These are phyloP conservation scores for Lanius ludovicianus DNA, from an alignment of 2,113 vertebrate genomes.

Conservation along the genomic window DNA sequence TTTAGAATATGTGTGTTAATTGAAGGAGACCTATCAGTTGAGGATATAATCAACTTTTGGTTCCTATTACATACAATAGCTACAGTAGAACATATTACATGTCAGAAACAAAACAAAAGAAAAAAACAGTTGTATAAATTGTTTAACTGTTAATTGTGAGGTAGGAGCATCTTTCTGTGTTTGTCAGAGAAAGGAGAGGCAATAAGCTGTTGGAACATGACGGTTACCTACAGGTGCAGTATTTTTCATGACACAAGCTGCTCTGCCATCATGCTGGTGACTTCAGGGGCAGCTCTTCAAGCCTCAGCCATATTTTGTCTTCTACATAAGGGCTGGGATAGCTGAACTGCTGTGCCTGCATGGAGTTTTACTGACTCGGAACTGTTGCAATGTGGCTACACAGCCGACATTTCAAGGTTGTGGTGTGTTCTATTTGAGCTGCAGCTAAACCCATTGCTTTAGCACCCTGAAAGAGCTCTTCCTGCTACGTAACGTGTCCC, in stretches of 20 bases:
- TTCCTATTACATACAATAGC: not conserved
- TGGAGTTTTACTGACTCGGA: not conserved
- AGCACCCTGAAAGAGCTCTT: not conserved
- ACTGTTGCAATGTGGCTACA: not conserved
- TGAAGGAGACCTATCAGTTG: not conserved
- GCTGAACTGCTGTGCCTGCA: not conserved
- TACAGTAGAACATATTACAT: not conserved
- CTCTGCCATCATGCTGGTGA: not conserved
- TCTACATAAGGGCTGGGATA: not conserved
- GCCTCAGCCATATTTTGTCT: not conserved
- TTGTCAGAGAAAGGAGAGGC: not conserved
- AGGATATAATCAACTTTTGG: not conserved
- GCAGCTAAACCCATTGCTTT: not conserved
- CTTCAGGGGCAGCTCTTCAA: not conserved
- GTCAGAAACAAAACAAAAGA: not conserved
- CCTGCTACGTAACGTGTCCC: rapidly evolving
- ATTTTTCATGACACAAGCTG: not conserved
- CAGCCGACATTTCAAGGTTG: not conserved
- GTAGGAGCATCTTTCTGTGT: not conserved
- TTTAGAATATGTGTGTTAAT: not conserved
- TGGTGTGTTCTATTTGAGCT: not conserved
- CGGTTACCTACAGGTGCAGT: not conserved
- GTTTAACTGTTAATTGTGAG: not conserved
- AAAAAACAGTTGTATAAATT: not conserved
- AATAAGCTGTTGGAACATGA: not conserved